phyloP scores from a whole-genome alignment of 2,113 vertebrate genomes.

The Spizaetus ornatus region DNA sequence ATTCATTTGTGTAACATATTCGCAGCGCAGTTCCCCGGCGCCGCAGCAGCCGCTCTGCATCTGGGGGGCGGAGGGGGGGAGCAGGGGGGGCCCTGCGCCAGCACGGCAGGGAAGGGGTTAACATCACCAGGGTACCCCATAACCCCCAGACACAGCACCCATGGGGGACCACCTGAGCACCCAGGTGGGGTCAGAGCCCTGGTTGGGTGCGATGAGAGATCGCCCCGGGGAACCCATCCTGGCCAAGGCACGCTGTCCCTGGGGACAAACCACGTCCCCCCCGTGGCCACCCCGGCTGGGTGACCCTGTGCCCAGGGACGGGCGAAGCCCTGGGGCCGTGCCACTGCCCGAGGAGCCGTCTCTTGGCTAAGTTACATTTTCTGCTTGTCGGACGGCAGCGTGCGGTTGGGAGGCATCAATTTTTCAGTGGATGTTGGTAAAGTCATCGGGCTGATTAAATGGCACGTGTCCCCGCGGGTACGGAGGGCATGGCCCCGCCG shows the following conservation, averaged over 20 bases:
- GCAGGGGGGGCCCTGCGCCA: rapidly evolving
- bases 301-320: not conserved
- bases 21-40: conserved; percentile 9
- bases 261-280: not conserved
- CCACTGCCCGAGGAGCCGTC: not conserved
- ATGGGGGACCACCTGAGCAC: not conserved
- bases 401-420: conserved; percentile 40
- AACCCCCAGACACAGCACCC: not conserved
- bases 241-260: rapidly evolving
- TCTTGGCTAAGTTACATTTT: not conserved
- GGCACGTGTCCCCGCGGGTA: rapidly evolving
- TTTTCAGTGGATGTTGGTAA: conserved; percentile 54
- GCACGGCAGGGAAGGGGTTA: not conserved
- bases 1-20: conserved; percentile 77
- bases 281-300: not conserved
- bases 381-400: conserved; percentile 23
- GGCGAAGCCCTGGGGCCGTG: rapidly evolving
- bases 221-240: rapidly evolving
- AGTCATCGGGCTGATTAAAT: conserved; percentile 22
- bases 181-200: rapidly evolving
- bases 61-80: not conserved
- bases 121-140: rapidly evolving
- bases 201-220: not conserved
- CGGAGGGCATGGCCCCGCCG: rapidly evolving
- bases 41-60: not conserved